These are phyloP conservation scores for Oceanodroma leucorhoa DNA, from an alignment of 2,797 vertebrate species.

Conservation along the genomic window DNA sequence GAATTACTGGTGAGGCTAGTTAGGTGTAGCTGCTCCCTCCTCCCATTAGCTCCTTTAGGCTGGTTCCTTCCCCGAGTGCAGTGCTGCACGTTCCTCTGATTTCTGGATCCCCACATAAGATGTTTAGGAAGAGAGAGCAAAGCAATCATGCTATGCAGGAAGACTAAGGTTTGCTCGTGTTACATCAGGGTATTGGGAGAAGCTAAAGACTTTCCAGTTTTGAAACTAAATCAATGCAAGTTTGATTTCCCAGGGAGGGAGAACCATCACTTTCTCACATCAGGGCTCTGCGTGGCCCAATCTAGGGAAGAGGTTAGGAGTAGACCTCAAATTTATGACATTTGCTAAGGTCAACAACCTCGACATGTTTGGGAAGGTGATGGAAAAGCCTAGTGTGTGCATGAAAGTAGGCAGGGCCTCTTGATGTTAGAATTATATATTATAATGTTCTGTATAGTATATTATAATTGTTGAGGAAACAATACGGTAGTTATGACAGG, in stretches of 20 bases:
- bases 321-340: not conserved
- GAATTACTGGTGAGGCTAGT: slow-evolving; percentile 10
- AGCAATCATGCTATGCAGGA: not conserved
- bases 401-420: not conserved
- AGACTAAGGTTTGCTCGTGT: not conserved
- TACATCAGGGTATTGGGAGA: not conserved
- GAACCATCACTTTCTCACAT: not conserved
- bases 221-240: not conserved
- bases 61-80: not conserved
- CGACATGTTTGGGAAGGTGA: not conserved
- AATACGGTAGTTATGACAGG: not conserved
- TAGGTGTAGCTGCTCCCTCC: not conserved
- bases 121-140: not conserved
- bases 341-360: not conserved
- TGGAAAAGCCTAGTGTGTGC: not conserved
- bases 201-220: not conserved
- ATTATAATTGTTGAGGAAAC: not conserved
- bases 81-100: not conserved
- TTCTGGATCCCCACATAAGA: accelerated
- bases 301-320: not conserved
- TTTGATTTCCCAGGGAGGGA: not conserved
- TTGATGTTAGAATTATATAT: not conserved
- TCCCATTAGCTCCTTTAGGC: not conserved
- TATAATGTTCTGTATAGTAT: not conserved
- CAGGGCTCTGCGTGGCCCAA: not conserved